Conservation (phyloP, 2,888 invertebrate species). For the Dascillus cervinus region DNA sequence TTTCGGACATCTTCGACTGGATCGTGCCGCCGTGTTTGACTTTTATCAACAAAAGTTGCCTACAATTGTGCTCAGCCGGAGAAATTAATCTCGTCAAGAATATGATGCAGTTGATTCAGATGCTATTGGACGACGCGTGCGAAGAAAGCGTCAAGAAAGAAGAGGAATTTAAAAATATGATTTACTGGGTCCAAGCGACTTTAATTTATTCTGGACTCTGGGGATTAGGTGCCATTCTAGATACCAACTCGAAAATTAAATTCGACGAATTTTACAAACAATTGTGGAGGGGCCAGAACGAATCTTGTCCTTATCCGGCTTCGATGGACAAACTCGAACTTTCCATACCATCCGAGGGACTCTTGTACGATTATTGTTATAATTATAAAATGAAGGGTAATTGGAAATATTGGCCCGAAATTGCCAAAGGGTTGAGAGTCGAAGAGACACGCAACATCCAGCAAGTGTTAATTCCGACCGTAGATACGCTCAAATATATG, state of each 20-base stretch:
- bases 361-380: constrained; percentile 75
- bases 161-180: constrained; percentile 61
- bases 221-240: constrained; percentile 78
- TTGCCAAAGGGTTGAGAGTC: constrained; percentile 56
- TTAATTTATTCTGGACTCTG: constrained; percentile 70
- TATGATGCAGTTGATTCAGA: constrained; percentile 66
- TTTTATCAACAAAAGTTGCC: constrained; percentile 65
- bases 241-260: constrained; percentile 60
- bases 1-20: constrained; percentile 65
- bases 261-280: constrained; percentile 58
- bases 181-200: constrained; percentile 68
- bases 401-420: constrained; percentile 83
- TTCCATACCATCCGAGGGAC: constrained; percentile 67
- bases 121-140: constrained; percentile 67
- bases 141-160: constrained; percentile 45
- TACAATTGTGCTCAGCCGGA: constrained; percentile 57
- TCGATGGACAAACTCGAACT: constrained; percentile 63
- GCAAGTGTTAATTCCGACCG: constrained; percentile 75
- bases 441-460: constrained; percentile 58
- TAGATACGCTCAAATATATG: constrained; percentile 77
- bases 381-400: constrained; percentile 68
- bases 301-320: constrained; percentile 49
- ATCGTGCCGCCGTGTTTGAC: constrained; percentile 66
- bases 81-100: constrained; percentile 65
- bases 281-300: constrained; percentile 44